Base-by-base conservation (phyloP, 2,888 invertebrate genomes). In the Tubulanus polymorphus region DNA sequence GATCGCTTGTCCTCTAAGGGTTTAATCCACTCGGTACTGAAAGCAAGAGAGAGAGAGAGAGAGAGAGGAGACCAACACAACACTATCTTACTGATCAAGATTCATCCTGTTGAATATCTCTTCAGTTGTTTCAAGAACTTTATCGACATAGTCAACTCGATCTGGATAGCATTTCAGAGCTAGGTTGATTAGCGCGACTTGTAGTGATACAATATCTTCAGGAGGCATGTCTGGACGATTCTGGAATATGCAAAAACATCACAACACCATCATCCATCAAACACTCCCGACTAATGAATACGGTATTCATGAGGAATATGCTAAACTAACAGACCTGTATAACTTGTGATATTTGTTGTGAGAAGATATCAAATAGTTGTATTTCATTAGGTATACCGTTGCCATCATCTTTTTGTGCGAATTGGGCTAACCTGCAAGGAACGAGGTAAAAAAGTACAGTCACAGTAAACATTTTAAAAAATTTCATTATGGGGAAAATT, bases 81-180 rank as follows among this genome's bases (percentile, higher is more conserved):
- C 1, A 27, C 15, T 6, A 18, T 78, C 81, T 72, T 71, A 90
- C 90, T 87, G 89, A 72, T 88, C 87, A 65, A 93, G 85, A 63
- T 90, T 88, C 67, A 95, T 85, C 65, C 93, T 89, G 48, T 89
- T 87, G 74, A 97, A 92, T 65, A 95, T 90, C 75, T 89, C 89
- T 60, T 89, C 88, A 0, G 95, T 95, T 47, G 92, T 91, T 51
- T 90, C 87, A 63, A 97, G 83, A 20, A 97, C 96, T 74, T 93
- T 89, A 79, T 97, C 95, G 2, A 96, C 94, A 74, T 94, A 96
- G 78, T 93, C 91, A 18, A 93, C 87, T 71, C 91, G 85, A 73
- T 93, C 91, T 0, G 94, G 92, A 81, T 99, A 99, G 75, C 96
- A 96, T 72, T 95, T 93, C 71, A 96, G 88, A 0, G 97, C 95